A percentile compares a stretch with the other conserved stretches of the same genome.
phyloP scores from a whole-genome alignment of 2,797 vertebrate species.

The Toxotes lorentzi region DNA sequence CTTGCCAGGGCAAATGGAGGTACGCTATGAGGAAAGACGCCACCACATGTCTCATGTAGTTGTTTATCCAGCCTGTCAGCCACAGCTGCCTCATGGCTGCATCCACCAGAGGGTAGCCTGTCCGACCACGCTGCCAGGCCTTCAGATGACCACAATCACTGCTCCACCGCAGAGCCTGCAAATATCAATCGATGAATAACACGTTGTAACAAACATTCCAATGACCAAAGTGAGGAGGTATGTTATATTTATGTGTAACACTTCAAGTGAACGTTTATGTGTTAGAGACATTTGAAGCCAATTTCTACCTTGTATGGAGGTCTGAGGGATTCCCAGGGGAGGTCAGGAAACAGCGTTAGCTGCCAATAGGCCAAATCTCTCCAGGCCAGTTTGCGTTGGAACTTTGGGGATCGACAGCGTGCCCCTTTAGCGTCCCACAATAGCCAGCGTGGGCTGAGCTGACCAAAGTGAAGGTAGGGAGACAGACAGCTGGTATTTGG shows the following conservation, averaged over 20 bases:
- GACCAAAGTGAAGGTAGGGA: slow-evolving; percentile 86
- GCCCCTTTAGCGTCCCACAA: slow-evolving; percentile 81
- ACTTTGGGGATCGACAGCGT: slow-evolving; percentile 78
- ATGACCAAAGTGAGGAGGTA: background rate
- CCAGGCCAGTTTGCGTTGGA: slow-evolving; percentile 85
- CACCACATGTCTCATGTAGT: slow-evolving; percentile 85
- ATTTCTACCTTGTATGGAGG: slow-evolving; percentile 83
- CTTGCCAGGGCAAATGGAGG: slow-evolving; percentile 84
- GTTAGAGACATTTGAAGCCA: background rate
- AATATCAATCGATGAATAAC: slow-evolving; percentile 11
- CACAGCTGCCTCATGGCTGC: slow-evolving; percentile 87
- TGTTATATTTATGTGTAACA: background rate
- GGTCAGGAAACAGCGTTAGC: slow-evolving; percentile 82
- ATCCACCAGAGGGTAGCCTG: slow-evolving; percentile 83
- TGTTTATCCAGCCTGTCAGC: slow-evolving; percentile 86
- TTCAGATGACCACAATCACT: slow-evolving; percentile 71
- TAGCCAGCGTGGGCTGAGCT: slow-evolving; percentile 82
- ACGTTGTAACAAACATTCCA: background rate
- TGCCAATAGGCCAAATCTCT: slow-evolving; percentile 86
- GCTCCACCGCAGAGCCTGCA: slow-evolving; percentile 80
- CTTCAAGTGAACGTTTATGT: background rate
- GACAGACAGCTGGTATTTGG: slow-evolving; percentile 84
- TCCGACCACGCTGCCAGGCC: slow-evolving; percentile 82
- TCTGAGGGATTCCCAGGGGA: slow-evolving; percentile 84
- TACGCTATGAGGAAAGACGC: slow-evolving; percentile 85